Base-by-base conservation (phyloP, 1,140 invertebrate species). In the Mercenaria mercenaria region DNA sequence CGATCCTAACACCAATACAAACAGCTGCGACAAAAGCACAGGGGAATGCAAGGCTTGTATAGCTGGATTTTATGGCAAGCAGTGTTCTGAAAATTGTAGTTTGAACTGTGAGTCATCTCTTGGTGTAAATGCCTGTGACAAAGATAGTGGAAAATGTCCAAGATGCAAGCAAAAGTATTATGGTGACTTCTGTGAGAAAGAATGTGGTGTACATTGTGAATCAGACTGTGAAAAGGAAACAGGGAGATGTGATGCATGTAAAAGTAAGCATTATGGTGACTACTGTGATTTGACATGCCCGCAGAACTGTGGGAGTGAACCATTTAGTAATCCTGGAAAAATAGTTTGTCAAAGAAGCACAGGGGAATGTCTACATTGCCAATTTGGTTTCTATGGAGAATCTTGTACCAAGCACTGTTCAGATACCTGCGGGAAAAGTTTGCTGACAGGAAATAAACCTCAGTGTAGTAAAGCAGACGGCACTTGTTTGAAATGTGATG, bases 211-310 rank as follows among this genome's bases (percentile, higher is more conserved):
- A n/a, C 34, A 82, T 41, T 82, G 80, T 82, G 80, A 56, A 20
- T 39, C 37, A 4, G 56, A 67, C 20, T 82, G 80, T 82, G 29
- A 82, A 23, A 13, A 67, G 52, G 67, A 10, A 26, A 64, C 80
- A n/a, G 80, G 80, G 6, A 52, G 26, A 23, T 81, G 77, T 81
- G 77, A 59, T 61, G 52, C 50, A 11, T 81, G 77, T n/a, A 59
- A 61, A n/a, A 81, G 77, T n/a, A 81, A 81, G n/a, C 37, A 59
- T 29, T 81, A 52, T 39, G 32, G 26, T 11, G 2, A 47, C 26
- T 37, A 34, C n/a, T 81, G 77, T 39, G 61, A 81, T 43, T 15
- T 59, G 2, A 32, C 26, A 39, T 81, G 77, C 41, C 50, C 77
- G 20, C 4, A 47, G 20, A 59, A 61, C 32, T 81, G 77, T 61